phyloP scores from a whole-genome alignment of 2,797 vertebrate species.

The Glyptemys insculpta region DNA sequence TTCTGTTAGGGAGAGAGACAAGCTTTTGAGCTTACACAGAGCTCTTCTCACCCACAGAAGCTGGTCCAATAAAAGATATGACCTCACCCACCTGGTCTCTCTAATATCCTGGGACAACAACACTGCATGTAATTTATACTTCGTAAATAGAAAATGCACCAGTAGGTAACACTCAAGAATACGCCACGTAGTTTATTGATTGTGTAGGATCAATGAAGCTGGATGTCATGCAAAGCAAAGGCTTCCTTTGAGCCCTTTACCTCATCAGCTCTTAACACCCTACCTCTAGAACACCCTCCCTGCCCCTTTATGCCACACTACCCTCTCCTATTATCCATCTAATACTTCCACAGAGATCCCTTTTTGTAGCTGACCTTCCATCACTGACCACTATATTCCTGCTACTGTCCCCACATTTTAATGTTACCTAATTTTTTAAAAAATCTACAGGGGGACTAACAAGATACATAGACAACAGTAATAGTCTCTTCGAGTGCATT shows the following conservation, averaged over 20 bases:
- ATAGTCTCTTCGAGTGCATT: no score
- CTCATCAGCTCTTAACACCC: not conserved
- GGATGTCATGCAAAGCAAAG: not conserved
- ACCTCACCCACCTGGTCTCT: no score
- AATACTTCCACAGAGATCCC: not conserved
- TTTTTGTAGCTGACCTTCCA: not conserved
- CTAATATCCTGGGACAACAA: no score
- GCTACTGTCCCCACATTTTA: no score
- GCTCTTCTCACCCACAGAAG: not conserved
- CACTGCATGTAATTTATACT: not conserved
- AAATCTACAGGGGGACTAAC: no score
- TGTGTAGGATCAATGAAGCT: not conserved
- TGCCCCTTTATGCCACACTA: not conserved
- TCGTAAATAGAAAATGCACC: not conserved
- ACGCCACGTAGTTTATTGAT: fast-evolving
- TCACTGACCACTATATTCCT: not conserved
- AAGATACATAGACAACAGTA: no score
- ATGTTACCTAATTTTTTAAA: no score
- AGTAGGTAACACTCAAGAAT: not conserved
- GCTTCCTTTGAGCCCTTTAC: not conserved
- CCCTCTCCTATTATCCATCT: not conserved
- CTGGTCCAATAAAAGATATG: no score
- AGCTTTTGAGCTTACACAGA: not conserved
- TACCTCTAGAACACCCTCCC: not conserved
- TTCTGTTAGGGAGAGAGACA: not conserved